Percentiles rank a stretch among this genome's conserved stretches.
Evolutionary conservation across 2,888 invertebrate genomes (phyloP).

Genomic region (Drosophila kanekoi): DNA sequence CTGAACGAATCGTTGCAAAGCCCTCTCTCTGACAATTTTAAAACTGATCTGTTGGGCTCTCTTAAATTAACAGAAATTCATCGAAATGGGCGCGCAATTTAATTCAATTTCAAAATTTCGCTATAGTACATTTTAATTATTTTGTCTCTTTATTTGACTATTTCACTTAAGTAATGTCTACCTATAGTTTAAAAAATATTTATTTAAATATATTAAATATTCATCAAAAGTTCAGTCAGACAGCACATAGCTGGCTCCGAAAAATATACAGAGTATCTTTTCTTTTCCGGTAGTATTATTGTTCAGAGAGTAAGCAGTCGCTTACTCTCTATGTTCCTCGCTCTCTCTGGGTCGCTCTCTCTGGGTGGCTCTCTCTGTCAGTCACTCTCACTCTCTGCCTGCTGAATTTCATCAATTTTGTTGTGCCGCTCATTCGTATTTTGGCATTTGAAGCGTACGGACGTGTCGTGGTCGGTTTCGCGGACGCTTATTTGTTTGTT

Average conservation of each 20-base stretch:
- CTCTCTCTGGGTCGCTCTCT: not conserved
- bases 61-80: not conserved
- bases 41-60: constrained; percentile 4
- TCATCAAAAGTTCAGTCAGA: not conserved
- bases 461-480: constrained; percentile 50
- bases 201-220: constrained; percentile 4
- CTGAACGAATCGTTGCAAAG: constrained; percentile 7
- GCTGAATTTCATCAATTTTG: constrained; percentile 43
- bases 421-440: constrained; percentile 57
- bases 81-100: not conserved
- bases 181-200: not conserved
- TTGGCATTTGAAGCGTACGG: constrained; percentile 53
- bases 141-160: too few species aligned
- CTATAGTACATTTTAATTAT: too few species aligned
- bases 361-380: constrained; percentile 4
- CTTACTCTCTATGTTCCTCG: not conserved
- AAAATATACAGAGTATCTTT: constrained; percentile 1
- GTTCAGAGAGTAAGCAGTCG: not conserved
- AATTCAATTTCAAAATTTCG: not conserved
- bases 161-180: too few species aligned
- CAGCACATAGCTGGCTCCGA: constrained; percentile 1
- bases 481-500: constrained; percentile 59
- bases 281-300: not conserved
- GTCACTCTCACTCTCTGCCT: constrained; percentile 2
- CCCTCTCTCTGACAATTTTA: not conserved